Base-by-base conservation (phyloP, 2,113 vertebrate species). In the Amblyornis subalaris region DNA sequence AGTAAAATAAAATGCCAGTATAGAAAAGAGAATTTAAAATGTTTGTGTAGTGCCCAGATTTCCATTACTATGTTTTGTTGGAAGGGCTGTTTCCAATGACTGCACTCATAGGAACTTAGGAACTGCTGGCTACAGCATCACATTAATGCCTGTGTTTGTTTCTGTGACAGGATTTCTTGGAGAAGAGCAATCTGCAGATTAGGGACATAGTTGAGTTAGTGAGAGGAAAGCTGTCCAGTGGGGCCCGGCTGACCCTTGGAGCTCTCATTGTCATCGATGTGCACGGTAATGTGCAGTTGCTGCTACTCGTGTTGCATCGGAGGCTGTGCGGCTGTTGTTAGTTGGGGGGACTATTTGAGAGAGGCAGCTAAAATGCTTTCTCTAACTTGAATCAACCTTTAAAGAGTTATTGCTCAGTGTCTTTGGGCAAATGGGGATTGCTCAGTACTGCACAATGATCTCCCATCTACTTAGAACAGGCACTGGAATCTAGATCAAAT, bases 261-360 rank as follows among this genome's bases (percentile, higher is more conserved):
- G 99, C 98, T 77, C 98, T 99, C 26, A 98, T 97, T 2, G 99
- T 99, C 90, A 99, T 99, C 9, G 99, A 99, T 45, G 99, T 99
- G 29, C 99, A 99, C 1, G 99, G 99, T 99, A 98, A 75, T 16
- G 26, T 16, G 15, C 60, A 21, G 55, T 29, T 70, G 14, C 67
- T 85, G 73, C 20, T 25, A 1, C 25, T 48, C 35, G 13, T 33
- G 10, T 14, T 28, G 9, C 25, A 31, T 7, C 44, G 48, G 61
- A 47, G 42, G 21, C 67, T 58, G 2, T 29, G n/a, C 61, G 61
- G 48, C 61, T 89, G 0, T 2, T 2, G 1, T 24, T 13, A 36
- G 12, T 36, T 84, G 69, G 23, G 23, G 16, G 40, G 25, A 6
- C 19, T 74, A 0, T 24, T 73, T 38, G 62, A 47, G 61, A 66